phyloP scores from a whole-genome alignment of 2,888 invertebrate genomes.

The Odontomyia ornata region DNA sequence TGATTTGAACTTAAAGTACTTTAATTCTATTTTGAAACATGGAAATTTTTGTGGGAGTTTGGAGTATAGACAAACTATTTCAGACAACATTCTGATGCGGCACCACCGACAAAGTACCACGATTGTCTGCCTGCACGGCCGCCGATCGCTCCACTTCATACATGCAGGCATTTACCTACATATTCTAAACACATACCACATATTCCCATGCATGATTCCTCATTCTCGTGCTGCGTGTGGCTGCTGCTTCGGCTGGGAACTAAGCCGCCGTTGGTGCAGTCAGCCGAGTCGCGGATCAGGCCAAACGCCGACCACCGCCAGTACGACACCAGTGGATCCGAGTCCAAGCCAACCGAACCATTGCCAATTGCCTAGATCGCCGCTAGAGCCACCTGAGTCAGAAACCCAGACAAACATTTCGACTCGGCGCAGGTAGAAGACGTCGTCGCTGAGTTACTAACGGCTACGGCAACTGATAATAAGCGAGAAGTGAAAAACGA shows the following conservation, averaged over 20 bases:
- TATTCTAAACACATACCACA: background rate
- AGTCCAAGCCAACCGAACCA: background rate
- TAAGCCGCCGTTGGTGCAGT: background rate
- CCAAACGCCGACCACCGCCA: background rate
- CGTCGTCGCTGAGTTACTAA: background rate
- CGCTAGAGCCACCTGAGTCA: conserved; percentile 1
- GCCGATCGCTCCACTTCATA: conserved; percentile 1
- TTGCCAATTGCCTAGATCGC: background rate
- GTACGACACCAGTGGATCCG: background rate
- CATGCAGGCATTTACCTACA: background rate
- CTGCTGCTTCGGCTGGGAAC: background rate
- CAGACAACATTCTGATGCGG: no score
- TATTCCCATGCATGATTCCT: background rate
- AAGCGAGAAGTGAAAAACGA: conserved; percentile 1
- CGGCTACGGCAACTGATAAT: background rate
- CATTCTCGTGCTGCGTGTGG: conserved; percentile 29
- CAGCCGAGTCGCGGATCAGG: background rate
- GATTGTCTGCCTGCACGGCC: conserved; percentile 34
- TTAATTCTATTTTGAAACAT: no score
- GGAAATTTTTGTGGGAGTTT: no score
- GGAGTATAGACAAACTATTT: no score
- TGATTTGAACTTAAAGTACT: no score
- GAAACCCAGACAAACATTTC: background rate
- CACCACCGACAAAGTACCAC: background rate
- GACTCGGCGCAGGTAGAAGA: background rate